Evolutionary conservation across 2,113 vertebrate genomes (phyloP), one percentile per base, ranked within the genome.

Genomic region (Okapia johnstoni): DNA sequence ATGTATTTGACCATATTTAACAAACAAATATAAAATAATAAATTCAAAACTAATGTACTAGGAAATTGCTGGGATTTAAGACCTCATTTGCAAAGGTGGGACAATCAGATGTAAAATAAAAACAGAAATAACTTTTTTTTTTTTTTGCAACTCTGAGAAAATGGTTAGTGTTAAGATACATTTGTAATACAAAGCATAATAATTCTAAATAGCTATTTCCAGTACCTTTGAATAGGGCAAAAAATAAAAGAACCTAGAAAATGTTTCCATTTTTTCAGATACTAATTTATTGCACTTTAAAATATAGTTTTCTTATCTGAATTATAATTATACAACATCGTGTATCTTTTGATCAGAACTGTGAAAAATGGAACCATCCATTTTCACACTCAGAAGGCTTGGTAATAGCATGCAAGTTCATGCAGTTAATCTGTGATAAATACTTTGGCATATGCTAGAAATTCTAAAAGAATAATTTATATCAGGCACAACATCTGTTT

Each of bases 351-450:
- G 13, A 96, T 86, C n/a, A 94, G 43, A 94, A 91, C 66, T 95
- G 81, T 95, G 81, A 95, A 96, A 97, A 97, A 88, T 48, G n/a
- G n/a, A 96, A 76, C 58, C 46, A 88, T 40, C 17, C 50, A 92
- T 80, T 93, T 96, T 97, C 60, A 93, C 16, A 93, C 70, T 92
- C 43, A 90, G 61, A 94, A 96, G 83, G 21, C 81, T 96, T 94
- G 25, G 30, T 85, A 94, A 96, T 54, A 81, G 25, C 81, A 96
- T 93, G 66, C 94, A 97, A 95, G 97, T 98, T 96, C 88, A 93
- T 93, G 93, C 88, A 91, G 92, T 97, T 97, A 93, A 97, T 98
- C 93, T 97, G 88, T 95, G 94, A 95, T 97, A 96, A 97, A 96
- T 95, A 92, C 88, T 94, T 73, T 54, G 94, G 61, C 90, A 95